A percentile compares a stretch with the other conserved stretches of the same genome.
These are phyloP conservation scores for Hirudinaria manillensis DNA, from an alignment of 2,888 invertebrate genomes.

Conservation along the genomic window DNA sequence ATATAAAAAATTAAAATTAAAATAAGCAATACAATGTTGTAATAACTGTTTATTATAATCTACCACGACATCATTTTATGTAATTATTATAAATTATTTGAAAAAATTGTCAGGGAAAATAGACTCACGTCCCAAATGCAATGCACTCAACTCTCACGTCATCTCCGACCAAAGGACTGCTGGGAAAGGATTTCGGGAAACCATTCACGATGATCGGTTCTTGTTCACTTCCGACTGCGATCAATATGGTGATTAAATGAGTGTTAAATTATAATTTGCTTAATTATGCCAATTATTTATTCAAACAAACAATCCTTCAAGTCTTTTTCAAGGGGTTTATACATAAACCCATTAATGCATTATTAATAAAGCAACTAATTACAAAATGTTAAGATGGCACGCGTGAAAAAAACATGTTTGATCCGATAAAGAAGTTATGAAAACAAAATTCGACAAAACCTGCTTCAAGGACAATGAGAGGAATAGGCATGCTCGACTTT, in stretches of 20 bases:
- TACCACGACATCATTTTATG: too few species aligned
- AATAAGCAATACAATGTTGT: too few species aligned
- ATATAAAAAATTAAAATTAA: too few species aligned
- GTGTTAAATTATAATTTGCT: not conserved
- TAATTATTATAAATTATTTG: not conserved
- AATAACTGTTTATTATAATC: too few species aligned
- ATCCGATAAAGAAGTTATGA: too few species aligned
- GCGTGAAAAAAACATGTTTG: too few species aligned
- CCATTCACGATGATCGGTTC: constrained; percentile 77
- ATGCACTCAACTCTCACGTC: constrained; percentile 88
- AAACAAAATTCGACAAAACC: constrained; percentile 40
- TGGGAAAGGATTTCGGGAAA: constrained; percentile 91
- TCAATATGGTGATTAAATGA: not conserved
- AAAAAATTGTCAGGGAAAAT: not conserved
- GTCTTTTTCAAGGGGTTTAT: too few species aligned
- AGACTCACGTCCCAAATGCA: constrained; percentile 83
- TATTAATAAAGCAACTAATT: too few species aligned
- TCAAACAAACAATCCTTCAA: too few species aligned
- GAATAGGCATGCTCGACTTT: constrained; percentile 45
- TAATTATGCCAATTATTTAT: too few species aligned
- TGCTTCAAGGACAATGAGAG: constrained; percentile 43
- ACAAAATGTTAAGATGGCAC: too few species aligned
- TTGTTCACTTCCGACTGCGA: constrained; percentile 37
- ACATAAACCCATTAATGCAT: too few species aligned
- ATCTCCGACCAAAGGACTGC: constrained; percentile 80